These are phyloP conservation scores for Ruditapes philippinarum DNA, from an alignment of 1,140 invertebrate species.

Conservation along the genomic window DNA sequence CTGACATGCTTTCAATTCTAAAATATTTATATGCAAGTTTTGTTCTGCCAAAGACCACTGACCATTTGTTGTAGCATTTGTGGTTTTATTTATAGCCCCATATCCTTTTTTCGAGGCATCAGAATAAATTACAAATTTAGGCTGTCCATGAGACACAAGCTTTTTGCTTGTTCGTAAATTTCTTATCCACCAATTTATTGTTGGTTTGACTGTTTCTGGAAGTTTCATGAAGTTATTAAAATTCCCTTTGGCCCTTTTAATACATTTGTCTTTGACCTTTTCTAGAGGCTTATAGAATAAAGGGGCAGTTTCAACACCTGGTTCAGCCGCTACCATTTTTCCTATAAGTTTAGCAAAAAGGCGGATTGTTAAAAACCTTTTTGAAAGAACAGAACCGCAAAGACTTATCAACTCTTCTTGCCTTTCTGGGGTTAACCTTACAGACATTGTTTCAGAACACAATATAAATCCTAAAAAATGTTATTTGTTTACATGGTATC, in stretches of 20 bases:
- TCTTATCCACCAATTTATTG: conserved; percentile 37
- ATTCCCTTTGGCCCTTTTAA: background rate
- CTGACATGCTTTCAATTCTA: conserved; percentile 22
- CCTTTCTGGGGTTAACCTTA: conserved; percentile 11
- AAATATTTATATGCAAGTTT: conserved; percentile 40
- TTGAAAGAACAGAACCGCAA: background rate
- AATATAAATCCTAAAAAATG: conserved; percentile 14
- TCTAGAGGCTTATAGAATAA: conserved; percentile 30
- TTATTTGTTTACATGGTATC: background rate
- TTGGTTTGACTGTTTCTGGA: background rate
- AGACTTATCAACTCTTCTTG: conserved; percentile 40
- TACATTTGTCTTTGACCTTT: background rate
- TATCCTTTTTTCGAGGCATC: conserved; percentile 40
- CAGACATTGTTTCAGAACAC: conserved; percentile 10
- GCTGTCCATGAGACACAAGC: background rate
- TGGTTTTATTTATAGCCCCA: conserved; percentile 1
- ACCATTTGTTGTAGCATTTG: conserved; percentile 6
- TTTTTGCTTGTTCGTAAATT: conserved; percentile 5
- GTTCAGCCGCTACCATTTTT: conserved; percentile 25
- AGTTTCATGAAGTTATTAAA: conserved; percentile 28
- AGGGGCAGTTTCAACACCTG: conserved; percentile 35
- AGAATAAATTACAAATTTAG: conserved; percentile 8
- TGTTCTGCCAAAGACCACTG: conserved; percentile 48
- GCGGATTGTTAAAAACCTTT: background rate
- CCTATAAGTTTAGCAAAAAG: conserved; percentile 17